phyloP scores from a whole-genome alignment of 2,797 vertebrate species.

The Phrynocephalus vlangalii region DNA sequence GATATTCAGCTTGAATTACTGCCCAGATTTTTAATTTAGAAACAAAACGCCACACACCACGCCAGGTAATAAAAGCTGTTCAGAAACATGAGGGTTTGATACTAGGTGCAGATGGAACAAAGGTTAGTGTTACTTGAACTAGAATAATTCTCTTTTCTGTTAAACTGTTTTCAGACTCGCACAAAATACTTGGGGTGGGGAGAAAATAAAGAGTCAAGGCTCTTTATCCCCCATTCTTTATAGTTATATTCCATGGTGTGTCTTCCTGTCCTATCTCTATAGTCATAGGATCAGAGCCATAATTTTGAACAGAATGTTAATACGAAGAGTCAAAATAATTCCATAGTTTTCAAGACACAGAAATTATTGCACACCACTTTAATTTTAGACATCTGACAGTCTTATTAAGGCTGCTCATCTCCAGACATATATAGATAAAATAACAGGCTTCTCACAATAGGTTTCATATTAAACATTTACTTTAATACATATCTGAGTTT shows the following conservation, averaged over 20 bases:
- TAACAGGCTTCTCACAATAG: background rate
- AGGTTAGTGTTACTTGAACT: slow-evolving; percentile 4
- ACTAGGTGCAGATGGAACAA: slow-evolving; percentile 6
- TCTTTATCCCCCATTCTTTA: background rate
- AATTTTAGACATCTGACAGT: background rate
- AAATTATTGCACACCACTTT: background rate
- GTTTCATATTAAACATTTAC: background rate
- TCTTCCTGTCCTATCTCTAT: background rate
- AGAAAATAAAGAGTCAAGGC: background rate
- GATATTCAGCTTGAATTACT: slow-evolving; percentile 42
- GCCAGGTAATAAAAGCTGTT: background rate
- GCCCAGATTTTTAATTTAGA: slow-evolving; percentile 15
- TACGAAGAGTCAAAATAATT: background rate
- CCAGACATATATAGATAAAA: background rate
- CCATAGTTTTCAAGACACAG: background rate
- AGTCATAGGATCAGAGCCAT: background rate
- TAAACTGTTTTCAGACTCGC: background rate
- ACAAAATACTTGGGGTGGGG: background rate
- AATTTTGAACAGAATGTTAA: background rate
- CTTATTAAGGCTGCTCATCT: background rate
- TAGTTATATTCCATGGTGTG: background rate
- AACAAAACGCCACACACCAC: background rate
- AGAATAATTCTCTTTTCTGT: background rate
- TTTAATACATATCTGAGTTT: background rate
- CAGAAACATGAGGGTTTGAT: background rate